Evolutionary conservation across 1,140 invertebrate species (phyloP).

Genomic region (Gryon sp.): DNA sequence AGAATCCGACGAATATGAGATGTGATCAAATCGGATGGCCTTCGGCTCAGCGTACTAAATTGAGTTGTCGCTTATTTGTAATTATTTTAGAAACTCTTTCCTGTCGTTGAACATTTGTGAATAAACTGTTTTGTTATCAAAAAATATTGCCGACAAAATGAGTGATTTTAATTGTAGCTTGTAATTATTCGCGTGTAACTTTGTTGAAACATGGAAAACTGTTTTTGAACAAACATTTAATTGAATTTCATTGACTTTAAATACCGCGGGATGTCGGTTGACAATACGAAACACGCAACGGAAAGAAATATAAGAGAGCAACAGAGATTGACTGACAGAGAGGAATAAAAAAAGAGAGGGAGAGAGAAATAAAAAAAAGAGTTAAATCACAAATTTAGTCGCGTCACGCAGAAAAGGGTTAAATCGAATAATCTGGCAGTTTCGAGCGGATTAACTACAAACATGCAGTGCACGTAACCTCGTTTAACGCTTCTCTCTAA

Average conservation of each 20-base stretch:
- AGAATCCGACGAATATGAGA: slow-evolving; percentile 10
- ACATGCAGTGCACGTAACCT: slow-evolving; percentile 65
- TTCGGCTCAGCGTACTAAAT: background rate
- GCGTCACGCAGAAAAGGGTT: slow-evolving; percentile 63
- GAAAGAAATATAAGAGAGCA: background rate
- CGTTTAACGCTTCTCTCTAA: slow-evolving; percentile 64
- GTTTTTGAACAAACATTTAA: slow-evolving; percentile 30
- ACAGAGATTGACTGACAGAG: too few relatives aligned
- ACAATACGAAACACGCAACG: slow-evolving; percentile 27
- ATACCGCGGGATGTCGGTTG: slow-evolving; percentile 14
- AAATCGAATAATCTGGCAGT: slow-evolving; percentile 65
- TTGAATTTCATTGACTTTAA: slow-evolving; percentile 26
- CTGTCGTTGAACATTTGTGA: too few relatives aligned
- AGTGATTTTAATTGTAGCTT: background rate
- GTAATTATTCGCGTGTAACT: background rate
- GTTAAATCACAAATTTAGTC: slow-evolving; percentile 57
- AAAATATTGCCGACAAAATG: too few relatives aligned
- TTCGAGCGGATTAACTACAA: slow-evolving; percentile 62
- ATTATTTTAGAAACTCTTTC: too few relatives aligned
- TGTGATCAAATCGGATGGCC: slow-evolving; percentile 3
- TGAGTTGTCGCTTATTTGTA: background rate
- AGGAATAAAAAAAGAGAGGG: slow-evolving; percentile 22
- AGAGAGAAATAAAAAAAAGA: slow-evolving; percentile 41
- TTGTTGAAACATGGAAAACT: slow-evolving; percentile 5
- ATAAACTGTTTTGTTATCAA: too few relatives aligned